Base-by-base conservation (phyloP, 35 echinoderm and acorn worm genomes). In the Lytechinus pictus region DNA sequence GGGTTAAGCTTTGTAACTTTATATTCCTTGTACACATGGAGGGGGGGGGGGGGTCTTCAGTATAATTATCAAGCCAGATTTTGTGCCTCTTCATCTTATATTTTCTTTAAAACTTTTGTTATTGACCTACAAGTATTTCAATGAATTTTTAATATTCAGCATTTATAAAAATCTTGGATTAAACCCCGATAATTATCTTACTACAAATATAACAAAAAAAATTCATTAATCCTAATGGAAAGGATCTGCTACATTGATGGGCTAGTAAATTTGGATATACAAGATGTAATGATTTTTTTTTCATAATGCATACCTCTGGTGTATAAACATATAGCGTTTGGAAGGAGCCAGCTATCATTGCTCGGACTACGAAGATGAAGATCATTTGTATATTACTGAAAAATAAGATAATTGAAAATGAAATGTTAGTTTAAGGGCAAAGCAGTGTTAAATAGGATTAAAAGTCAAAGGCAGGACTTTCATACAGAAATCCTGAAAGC, bases 281-380 rank as follows among this genome's bases (percentile, higher is more conserved):
- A 87, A 3, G 9, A 8, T 1, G 5, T 87, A 87, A 44, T 44
- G 2, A 44, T 44, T 44, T 2, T 8, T 8, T n/a, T 0, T 51
- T 51, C 27, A 7, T 29, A 89, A 89, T 51, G 12, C 8, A 4
- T 89, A 94, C 57, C 72, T 86, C 91, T 27, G 91, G 91, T 93
- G 91, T 93, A 29, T 93, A 93, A 27, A 93, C 91, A 24, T 93
- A 93, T 57, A 93, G 57, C 24, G 52, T 53, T 16, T 93, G 52
- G 91, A 93, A 93, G 53, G 91, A 10, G 9, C 91, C 91, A 12
- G 54, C 28, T 52, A 93, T 57, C 91, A 93, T 54, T 24, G 52
- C 91, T 55, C 91, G 52, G 9, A 93, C 91, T 54, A 93, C 10
- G n/a, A 93, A 93, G 52, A 93, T 54, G 91, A 93, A 93, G 9